These are phyloP conservation scores for Netelia fuscicornis DNA, from an alignment of 2,888 invertebrate genomes.

Conservation along the genomic window DNA sequence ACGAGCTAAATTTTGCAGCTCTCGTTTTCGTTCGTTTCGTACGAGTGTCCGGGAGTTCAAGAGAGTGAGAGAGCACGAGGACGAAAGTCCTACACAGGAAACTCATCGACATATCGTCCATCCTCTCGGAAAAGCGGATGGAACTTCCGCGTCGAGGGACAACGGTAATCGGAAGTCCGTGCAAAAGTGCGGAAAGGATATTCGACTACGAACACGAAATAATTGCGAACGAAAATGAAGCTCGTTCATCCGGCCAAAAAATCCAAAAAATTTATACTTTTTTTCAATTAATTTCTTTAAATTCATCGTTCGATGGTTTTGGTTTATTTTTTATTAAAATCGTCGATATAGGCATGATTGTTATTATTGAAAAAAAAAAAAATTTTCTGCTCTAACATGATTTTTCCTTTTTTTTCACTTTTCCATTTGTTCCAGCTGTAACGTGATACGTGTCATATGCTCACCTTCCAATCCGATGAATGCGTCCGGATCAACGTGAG, in stretches of 20 bases:
- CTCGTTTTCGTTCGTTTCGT: conserved; percentile 6
- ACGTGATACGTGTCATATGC: conserved; percentile 62
- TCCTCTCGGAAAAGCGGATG: conserved; percentile 24
- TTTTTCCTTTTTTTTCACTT: neutral
- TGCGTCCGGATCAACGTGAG: conserved; percentile 92
- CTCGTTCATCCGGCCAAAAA: neutral
- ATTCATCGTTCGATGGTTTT: neutral
- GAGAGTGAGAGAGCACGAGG: neutral
- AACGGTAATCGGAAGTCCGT: conserved; percentile 24
- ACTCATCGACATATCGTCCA: conserved; percentile 4
- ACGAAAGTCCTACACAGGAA: conserved; percentile 27
- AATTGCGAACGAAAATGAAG: neutral
- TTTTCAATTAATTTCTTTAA: neutral
- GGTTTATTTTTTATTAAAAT: neutral
- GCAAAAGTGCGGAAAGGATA: neutral
- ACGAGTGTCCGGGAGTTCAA: neutral
- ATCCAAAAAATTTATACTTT: neutral
- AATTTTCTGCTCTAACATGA: no score
- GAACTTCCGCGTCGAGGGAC: conserved; percentile 20
- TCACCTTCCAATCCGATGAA: conserved; percentile 95
- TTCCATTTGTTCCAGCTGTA: neutral
- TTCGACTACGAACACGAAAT: neutral
- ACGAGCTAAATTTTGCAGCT: conserved; percentile 40
- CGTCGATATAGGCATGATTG: no score
- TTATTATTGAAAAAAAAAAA: no score